phyloP scores from a whole-genome alignment of 2,888 invertebrate species.

The Platerodrilus igneus region DNA sequence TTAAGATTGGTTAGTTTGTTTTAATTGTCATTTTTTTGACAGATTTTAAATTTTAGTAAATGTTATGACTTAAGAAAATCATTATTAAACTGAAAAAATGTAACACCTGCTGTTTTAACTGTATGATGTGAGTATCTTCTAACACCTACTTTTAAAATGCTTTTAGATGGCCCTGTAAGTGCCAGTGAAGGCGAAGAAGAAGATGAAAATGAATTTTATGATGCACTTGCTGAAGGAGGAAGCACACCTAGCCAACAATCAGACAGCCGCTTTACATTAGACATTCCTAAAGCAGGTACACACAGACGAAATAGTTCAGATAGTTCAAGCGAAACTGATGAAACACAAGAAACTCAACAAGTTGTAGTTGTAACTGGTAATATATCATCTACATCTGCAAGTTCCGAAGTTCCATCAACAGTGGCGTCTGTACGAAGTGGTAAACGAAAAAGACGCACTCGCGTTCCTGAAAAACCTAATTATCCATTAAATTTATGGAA shows the following conservation, averaged over 20 bases:
- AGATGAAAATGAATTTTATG: conserved; percentile 73
- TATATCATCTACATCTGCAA: conserved; percentile 11
- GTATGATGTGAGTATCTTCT: too few species aligned
- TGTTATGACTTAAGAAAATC: too few species aligned
- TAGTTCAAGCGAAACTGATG: conserved; percentile 54
- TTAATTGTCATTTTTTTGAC: too few species aligned
- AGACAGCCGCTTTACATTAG: conserved; percentile 58
- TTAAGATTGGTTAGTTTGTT: too few species aligned
- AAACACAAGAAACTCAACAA: conserved; percentile 48
- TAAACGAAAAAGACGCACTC: conserved; percentile 63
- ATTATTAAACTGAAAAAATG: too few species aligned
- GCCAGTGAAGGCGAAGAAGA: conserved; percentile 61
- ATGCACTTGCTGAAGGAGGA: conserved; percentile 47
- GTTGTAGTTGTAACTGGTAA: conserved; percentile 43
- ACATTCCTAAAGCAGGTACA: conserved; percentile 52
- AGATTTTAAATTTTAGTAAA: too few species aligned
- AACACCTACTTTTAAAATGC: too few species aligned
- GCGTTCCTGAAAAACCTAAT: conserved; percentile 89
- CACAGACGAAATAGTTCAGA: conserved; percentile 44
- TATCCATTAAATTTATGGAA: conserved; percentile 96
- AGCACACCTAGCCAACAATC: conserved; percentile 48
- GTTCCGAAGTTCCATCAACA: conserved; percentile 18
- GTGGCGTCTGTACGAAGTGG: conserved; percentile 30
- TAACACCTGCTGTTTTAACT: too few species aligned
- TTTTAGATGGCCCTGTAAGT: conserved; percentile 52